Evolutionary conservation across 2,113 vertebrate species (phyloP).

Genomic region (Ellobius talpinus): DNA sequence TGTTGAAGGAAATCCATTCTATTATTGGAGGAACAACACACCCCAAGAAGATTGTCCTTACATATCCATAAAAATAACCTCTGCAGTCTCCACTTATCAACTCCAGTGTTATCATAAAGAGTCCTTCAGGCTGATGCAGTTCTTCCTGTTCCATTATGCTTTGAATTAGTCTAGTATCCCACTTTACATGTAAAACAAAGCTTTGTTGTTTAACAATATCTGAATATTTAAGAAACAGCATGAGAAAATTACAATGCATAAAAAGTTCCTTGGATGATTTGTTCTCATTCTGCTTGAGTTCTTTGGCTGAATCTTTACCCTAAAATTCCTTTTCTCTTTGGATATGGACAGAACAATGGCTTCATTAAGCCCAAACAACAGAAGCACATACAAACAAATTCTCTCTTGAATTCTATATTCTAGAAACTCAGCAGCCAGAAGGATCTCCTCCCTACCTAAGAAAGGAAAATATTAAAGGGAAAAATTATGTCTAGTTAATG

Average conservation of each 20-base stretch:
- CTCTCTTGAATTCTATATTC: background rate
- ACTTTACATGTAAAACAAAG: background rate
- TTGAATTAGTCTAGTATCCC: background rate
- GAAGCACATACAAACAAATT: background rate
- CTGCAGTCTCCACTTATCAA: background rate
- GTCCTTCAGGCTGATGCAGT: background rate
- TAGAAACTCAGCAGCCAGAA: background rate
- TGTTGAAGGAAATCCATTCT: background rate
- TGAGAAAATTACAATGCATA: background rate
- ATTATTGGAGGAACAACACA: background rate
- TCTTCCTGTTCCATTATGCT: background rate
- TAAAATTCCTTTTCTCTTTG: background rate
- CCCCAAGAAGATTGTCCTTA: background rate
- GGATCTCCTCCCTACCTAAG: accelerated
- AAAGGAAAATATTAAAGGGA: background rate
- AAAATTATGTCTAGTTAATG: background rate
- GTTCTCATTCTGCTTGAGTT: background rate
- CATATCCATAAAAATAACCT: too few species aligned
- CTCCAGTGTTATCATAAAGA: background rate
- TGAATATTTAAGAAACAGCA: background rate
- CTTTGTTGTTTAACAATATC: background rate
- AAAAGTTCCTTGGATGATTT: background rate
- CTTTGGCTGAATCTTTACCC: background rate
- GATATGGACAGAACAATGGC: background rate
- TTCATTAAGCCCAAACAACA: background rate